Evolutionary conservation across 30 jellyfish, hydroid and myxozoan genomes (phyloP).

Genomic region (Aurelia aurita complex sp. Pacific): DNA sequence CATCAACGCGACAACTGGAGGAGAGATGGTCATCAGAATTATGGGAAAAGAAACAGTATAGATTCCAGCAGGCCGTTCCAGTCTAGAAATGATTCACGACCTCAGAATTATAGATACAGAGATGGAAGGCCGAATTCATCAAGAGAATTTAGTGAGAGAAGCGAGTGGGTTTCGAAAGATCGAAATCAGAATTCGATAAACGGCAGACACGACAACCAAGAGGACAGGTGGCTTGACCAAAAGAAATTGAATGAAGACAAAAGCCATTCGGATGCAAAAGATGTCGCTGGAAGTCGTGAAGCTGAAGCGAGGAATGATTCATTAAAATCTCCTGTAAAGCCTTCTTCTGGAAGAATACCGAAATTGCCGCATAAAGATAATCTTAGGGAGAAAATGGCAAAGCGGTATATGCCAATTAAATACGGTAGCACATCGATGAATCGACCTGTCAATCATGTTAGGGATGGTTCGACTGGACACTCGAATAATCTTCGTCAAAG

Average conservation of each 20-base stretch:
- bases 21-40: not conserved
- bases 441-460: too few species aligned
- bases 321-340: not conserved
- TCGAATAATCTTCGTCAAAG: too few species aligned
- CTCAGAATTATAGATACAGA: not conserved
- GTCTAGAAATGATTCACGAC: not conserved
- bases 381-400: constrained; percentile 34
- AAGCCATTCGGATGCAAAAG: too few species aligned
- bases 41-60: not conserved
- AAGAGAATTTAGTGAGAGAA: not conserved
- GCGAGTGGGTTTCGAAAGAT: not conserved
- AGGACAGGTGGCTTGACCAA: not conserved
- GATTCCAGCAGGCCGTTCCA: not conserved
- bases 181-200: not conserved
- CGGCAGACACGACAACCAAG: not conserved
- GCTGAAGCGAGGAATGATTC: not conserved
- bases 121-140: too few species aligned
- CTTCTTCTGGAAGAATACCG: not conserved
- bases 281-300: not conserved
- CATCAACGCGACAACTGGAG: not conserved
- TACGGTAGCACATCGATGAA: not conserved
- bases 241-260: too few species aligned
- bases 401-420: constrained; percentile 27
- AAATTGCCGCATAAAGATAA: not conserved
- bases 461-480: too few species aligned